These are phyloP conservation scores for Pelodytes ibericus DNA, from an alignment of 2,797 vertebrate species.

Conservation along the genomic window DNA sequence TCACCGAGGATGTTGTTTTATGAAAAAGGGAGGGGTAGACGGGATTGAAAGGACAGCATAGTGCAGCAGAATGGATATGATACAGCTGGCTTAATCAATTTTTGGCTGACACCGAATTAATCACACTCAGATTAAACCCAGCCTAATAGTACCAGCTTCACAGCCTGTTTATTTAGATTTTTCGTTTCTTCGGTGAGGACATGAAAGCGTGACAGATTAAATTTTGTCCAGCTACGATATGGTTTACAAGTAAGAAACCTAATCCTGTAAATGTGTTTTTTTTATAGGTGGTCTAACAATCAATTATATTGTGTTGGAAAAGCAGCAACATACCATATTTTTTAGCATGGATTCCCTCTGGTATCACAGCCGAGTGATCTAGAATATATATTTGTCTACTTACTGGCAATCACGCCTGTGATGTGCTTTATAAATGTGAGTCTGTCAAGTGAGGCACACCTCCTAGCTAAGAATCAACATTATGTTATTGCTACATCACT, in stretches of 20 bases:
- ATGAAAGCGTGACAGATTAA: conserved; percentile 73
- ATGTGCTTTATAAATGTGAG: conserved; percentile 4
- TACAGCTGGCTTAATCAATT: conserved; percentile 85
- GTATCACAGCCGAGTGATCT: conserved; percentile 77
- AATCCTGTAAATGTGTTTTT: conserved; percentile 58
- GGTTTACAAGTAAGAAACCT: conserved; percentile 69
- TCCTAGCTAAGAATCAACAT: not conserved
- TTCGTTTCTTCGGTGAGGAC: conserved; percentile 63
- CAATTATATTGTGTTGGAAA: conserved; percentile 79
- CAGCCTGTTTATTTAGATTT: conserved; percentile 73
- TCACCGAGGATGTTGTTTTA: conserved; percentile 67
- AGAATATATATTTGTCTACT: conserved; percentile 85
- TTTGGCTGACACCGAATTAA: conserved; percentile 89
- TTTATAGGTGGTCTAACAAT: conserved; percentile 66
- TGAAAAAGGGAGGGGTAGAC: conserved; percentile 62
- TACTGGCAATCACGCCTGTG: conserved; percentile 22
- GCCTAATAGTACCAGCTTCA: conserved; percentile 71
- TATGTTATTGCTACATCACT: not conserved
- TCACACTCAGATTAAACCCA: conserved; percentile 80
- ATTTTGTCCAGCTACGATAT: conserved; percentile 70
- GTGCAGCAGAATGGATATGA: conserved; percentile 67
- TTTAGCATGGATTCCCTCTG: conserved; percentile 71
- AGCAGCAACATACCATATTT: conserved; percentile 75
- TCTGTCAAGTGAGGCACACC: not conserved
- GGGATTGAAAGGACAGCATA: conserved; percentile 66